Evolutionary conservation across 2,113 vertebrate genomes (phyloP).

Genomic region (Nipponia nippon): DNA sequence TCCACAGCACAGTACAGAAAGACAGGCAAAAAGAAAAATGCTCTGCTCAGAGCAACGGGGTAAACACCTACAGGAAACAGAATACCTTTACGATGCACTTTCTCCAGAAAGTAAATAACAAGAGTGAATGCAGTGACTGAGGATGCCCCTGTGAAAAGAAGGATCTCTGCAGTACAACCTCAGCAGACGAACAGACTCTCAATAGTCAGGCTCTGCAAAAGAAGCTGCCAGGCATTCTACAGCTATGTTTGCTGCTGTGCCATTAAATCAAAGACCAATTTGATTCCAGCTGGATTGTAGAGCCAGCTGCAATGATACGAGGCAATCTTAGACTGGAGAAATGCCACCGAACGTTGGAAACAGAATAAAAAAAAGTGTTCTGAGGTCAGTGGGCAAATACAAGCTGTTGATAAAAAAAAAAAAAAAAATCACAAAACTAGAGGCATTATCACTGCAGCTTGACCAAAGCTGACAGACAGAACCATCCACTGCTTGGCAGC

Average conservation of each 20-base stretch:
- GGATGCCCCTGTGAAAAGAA: neutral
- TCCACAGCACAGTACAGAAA: neutral
- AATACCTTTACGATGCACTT: neutral
- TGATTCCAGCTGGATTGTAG: conserved; percentile 1
- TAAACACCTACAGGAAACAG: neutral
- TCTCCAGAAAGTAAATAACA: neutral
- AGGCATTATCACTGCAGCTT: neutral
- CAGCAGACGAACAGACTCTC: neutral
- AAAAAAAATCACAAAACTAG: neutral
- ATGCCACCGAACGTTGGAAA: neutral
- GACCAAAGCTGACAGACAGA: neutral
- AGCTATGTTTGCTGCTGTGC: neutral
- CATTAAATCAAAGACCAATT: neutral
- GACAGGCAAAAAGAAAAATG: neutral
- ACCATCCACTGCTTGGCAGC: neutral
- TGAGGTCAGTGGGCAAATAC: neutral
- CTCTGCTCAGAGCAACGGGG: neutral
- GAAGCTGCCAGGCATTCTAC: neutral
- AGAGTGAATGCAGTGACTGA: neutral
- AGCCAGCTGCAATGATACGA: neutral
- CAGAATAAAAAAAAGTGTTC: neutral
- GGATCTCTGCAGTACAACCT: neutral
- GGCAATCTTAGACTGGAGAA: neutral
- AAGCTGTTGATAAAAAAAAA: neutral
- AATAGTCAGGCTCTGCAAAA: neutral